Percentiles rank a stretch among this genome's conserved stretches.
These are phyloP conservation scores for Piprites chloris DNA, from an alignment of 2,113 vertebrate genomes.

Conservation along the genomic window DNA sequence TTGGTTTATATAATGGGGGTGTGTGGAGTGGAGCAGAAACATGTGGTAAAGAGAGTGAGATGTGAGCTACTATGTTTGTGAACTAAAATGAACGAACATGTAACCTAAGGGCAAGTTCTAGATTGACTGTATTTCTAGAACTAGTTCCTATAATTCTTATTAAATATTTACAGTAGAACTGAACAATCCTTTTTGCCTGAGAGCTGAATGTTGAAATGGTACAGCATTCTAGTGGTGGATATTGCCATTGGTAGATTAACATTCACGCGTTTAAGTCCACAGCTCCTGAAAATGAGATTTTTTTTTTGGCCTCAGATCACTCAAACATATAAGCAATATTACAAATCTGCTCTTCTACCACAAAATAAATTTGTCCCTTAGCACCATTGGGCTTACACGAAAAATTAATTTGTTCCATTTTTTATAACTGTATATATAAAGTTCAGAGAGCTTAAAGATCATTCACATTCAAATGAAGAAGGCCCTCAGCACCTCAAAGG, in stretches of 20 bases:
- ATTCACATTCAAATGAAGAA: slow-evolving; percentile 1
- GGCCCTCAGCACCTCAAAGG: not conserved
- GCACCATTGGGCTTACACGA: not conserved
- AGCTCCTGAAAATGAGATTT: slow-evolving; percentile 57
- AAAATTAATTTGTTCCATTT: slow-evolving; percentile 15
- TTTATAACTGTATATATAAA: not conserved
- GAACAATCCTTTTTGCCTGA: not conserved
- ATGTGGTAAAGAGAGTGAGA: not conserved
- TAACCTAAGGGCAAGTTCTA: not conserved
- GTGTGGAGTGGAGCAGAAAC: not conserved
- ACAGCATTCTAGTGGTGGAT: not conserved
- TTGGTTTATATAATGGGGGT: not conserved
- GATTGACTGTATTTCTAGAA: not conserved
- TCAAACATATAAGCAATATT: slow-evolving; percentile 27
- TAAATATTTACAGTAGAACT: not conserved
- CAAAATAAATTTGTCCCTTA: slow-evolving; percentile 46
- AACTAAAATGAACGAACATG: not conserved
- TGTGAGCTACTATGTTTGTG: not conserved
- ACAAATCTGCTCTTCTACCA: slow-evolving; percentile 10
- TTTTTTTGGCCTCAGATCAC: slow-evolving; percentile 18
- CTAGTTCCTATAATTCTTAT: not conserved
- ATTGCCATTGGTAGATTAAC: slow-evolving; percentile 19
- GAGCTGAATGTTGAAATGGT: slow-evolving; percentile 1
- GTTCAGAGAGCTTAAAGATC: slow-evolving; percentile 4
- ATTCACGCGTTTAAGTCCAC: not conserved